These are phyloP conservation scores for Eupithecia abbreviata DNA, from an alignment of 2,888 invertebrate species.

Conservation along the genomic window DNA sequence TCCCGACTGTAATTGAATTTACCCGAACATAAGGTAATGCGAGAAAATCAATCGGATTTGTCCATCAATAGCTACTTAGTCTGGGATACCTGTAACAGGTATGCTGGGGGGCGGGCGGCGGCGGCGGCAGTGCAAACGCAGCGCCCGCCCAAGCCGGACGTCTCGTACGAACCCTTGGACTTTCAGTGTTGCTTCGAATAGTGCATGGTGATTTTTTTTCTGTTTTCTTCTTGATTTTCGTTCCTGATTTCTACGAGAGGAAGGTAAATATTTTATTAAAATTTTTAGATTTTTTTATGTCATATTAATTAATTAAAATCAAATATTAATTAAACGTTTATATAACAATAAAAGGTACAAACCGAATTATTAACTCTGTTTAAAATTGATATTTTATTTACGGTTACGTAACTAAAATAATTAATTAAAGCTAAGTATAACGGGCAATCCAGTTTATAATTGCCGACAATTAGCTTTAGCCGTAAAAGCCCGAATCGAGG, in stretches of 20 bases:
- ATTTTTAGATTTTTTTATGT: background rate
- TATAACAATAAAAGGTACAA: background rate
- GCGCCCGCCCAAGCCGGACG: constrained; percentile 64
- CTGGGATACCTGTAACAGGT: constrained; percentile 80
- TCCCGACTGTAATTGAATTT: background rate
- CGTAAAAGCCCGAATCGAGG: constrained; percentile 21
- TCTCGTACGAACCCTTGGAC: constrained; percentile 49
- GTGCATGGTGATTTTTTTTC: constrained; percentile 58
- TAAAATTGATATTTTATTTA: background rate
- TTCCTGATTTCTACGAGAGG: constrained; percentile 5
- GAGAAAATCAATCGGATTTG: constrained; percentile 76
- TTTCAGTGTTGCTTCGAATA: constrained; percentile 53
- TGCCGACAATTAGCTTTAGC: constrained; percentile 27
- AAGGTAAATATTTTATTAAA: constrained; percentile 16
- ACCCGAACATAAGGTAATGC: constrained; percentile 16
- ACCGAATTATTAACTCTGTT: background rate
- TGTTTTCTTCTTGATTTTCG: constrained; percentile 26
- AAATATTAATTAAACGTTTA: background rate
- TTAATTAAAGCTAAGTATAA: background rate
- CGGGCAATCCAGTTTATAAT: constrained; percentile 23
- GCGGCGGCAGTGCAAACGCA: constrained; percentile 71
- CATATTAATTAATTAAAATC: background rate
- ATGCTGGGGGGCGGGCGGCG: constrained; percentile 60
- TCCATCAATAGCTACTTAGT: constrained; percentile 81
- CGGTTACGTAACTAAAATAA: background rate